These are phyloP conservation scores for Cheilosia urbana DNA, from an alignment of 2,888 invertebrate genomes.

Conservation along the genomic window DNA sequence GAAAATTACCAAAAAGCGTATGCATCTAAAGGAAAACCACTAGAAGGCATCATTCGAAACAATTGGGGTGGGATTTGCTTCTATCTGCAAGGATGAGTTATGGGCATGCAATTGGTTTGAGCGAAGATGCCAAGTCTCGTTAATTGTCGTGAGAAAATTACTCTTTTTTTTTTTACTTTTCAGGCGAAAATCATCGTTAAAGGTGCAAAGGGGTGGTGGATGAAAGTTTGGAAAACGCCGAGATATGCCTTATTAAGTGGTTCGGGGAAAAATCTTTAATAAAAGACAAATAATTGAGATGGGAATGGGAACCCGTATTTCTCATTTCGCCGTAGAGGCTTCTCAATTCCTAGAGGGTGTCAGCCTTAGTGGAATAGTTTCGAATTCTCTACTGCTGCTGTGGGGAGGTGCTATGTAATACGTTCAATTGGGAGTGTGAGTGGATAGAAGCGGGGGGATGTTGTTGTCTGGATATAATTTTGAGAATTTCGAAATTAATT, in stretches of 20 bases:
- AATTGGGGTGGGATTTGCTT: constrained; percentile 38
- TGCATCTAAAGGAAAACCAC: constrained; percentile 24
- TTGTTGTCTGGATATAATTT: too few relatives aligned
- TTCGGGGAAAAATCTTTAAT: not conserved
- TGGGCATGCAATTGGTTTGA: constrained; percentile 8
- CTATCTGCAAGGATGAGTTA: too few relatives aligned
- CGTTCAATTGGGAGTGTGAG: too few relatives aligned
- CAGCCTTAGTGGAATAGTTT: too few relatives aligned
- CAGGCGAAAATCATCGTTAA: not conserved
- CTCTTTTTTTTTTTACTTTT: not conserved
- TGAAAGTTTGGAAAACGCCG: not conserved
- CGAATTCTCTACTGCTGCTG: too few relatives aligned
- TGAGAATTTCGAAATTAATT: too few relatives aligned
- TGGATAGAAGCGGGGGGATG: too few relatives aligned
- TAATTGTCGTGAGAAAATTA: constrained; percentile 4
- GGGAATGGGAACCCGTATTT: too few relatives aligned
- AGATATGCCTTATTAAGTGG: constrained; percentile 17
- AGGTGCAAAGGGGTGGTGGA: not conserved
- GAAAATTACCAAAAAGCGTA: not conserved
- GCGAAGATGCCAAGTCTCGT: constrained; percentile 2
- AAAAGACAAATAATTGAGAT: too few relatives aligned
- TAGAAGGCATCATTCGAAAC: constrained; percentile 24
- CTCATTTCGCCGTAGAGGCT: too few relatives aligned
- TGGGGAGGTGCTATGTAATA: too few relatives aligned
- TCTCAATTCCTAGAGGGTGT: too few relatives aligned